Evolutionary conservation across 2,113 vertebrate genomes (phyloP).

Genomic region (Tautogolabrus adspersus): DNA sequence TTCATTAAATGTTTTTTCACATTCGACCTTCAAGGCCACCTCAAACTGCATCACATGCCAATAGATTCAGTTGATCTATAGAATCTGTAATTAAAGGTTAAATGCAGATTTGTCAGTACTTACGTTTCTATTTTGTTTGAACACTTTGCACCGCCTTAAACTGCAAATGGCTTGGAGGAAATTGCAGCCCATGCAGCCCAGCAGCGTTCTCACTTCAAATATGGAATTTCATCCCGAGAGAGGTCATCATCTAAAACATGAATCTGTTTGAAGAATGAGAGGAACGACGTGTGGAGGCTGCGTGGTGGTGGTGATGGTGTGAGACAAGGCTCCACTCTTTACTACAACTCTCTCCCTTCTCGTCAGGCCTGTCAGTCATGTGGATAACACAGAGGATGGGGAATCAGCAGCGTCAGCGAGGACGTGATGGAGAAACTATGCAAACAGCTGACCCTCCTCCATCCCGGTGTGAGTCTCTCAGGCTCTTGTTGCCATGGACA

Average conservation of each 20-base stretch:
- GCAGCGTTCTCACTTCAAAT: slow-evolving; percentile 11
- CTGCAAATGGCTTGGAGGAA: background rate
- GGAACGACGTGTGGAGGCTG: background rate
- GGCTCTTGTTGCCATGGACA: slow-evolving; percentile 77
- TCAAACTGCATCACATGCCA: too few relatives aligned
- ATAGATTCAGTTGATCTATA: background rate
- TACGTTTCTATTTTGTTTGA: slow-evolving; percentile 4
- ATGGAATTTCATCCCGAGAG: slow-evolving; percentile 14
- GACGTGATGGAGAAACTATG: slow-evolving; percentile 50
- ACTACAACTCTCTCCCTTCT: slow-evolving; percentile 13
- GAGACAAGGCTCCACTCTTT: background rate
- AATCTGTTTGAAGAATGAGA: slow-evolving; percentile 33
- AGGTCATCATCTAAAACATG: slow-evolving; percentile 42
- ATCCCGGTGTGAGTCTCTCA: slow-evolving; percentile 47
- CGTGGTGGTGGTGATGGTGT: too few relatives aligned
- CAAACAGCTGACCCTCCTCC: slow-evolving; percentile 58
- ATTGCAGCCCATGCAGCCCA: slow-evolving; percentile 1
- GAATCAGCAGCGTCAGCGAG: slow-evolving; percentile 52
- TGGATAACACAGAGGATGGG: slow-evolving; percentile 45
- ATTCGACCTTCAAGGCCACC: too few relatives aligned
- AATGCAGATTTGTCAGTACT: background rate
- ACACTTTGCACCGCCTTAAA: background rate
- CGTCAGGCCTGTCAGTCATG: slow-evolving; percentile 46
- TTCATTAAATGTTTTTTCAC: too few relatives aligned
- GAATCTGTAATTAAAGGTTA: too few relatives aligned